These are phyloP conservation scores for Cremastinae sp. DNA, from an alignment of 2,888 invertebrate genomes.

Conservation along the genomic window DNA sequence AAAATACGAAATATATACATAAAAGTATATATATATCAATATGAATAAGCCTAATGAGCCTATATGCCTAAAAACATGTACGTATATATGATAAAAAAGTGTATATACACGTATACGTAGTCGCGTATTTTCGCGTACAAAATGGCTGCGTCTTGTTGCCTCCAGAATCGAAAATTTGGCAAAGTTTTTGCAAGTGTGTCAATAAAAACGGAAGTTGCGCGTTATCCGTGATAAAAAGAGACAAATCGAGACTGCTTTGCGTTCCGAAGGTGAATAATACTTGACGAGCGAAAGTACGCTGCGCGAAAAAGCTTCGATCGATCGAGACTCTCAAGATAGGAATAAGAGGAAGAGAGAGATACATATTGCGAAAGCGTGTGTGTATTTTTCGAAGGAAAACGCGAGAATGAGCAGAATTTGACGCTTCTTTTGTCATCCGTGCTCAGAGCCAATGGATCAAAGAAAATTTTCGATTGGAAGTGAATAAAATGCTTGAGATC, in stretches of 20 bases:
- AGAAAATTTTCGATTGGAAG: neutral
- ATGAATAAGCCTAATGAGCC: too few species aligned
- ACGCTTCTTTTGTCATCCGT: conserved; percentile 8
- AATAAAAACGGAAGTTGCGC: conserved; percentile 26
- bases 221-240: conserved; percentile 36
- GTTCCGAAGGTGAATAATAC: neutral
- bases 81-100: neutral
- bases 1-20: too few species aligned
- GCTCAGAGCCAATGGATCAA: neutral
- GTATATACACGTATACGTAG: conserved; percentile 46
- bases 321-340: conserved; percentile 31
- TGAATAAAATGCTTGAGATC: neutral
- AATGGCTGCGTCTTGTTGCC: conserved; percentile 68
- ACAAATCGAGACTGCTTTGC: neutral
- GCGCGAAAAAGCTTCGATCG: conserved; percentile 54
- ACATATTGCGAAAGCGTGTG: conserved; percentile 18
- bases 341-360: conserved; percentile 17
- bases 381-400: conserved; percentile 31
- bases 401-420: conserved; percentile 20
- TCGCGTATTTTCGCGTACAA: conserved; percentile 62
- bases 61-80: conserved; percentile 1
- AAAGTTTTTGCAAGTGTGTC: conserved; percentile 29
- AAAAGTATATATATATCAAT: too few species aligned
- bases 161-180: conserved; percentile 42
- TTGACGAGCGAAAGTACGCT: conserved; percentile 23